A percentile compares a stretch with the other conserved stretches of the same genome.
Evolutionary conservation across 1,140 invertebrate species (phyloP).

Genomic region (Caenorhabditis tropicalis): DNA sequence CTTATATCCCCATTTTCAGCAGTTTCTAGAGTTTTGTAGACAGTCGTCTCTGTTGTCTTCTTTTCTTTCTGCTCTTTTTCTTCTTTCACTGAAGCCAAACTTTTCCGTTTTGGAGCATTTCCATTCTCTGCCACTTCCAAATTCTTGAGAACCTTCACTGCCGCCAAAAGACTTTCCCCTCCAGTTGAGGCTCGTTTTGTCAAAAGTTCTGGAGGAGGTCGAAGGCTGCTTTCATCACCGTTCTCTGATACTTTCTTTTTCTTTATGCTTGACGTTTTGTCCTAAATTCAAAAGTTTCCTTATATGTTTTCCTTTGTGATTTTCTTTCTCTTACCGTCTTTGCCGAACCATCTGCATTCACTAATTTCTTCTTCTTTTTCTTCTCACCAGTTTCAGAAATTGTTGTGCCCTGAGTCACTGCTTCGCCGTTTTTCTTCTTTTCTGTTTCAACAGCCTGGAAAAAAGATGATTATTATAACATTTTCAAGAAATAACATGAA

Average conservation of each 20-base stretch:
- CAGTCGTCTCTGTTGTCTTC: neutral
- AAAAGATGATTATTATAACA: too few relatives aligned
- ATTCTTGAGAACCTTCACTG: neutral
- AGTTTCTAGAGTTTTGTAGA: neutral
- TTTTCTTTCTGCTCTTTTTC: neutral
- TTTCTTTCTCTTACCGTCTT: neutral
- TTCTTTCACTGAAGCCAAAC: neutral
- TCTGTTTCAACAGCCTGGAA: neutral
- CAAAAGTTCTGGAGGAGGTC: neutral
- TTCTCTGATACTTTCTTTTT: conserved; percentile 8
- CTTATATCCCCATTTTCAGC: conserved; percentile 17
- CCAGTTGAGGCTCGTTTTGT: conserved; percentile 4
- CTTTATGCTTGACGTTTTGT: neutral
- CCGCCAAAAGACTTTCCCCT: neutral
- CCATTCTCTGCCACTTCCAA: neutral
- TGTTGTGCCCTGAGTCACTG: neutral
- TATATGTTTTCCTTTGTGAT: neutral
- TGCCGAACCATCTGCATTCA: neutral
- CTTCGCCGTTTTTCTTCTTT: neutral
- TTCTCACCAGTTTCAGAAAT: neutral
- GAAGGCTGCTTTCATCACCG: neutral
- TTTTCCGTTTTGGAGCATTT: neutral
- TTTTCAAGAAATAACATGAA: neutral
- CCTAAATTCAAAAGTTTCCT: neutral
- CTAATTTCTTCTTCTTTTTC: conserved; percentile 22